A percentile compares a stretch with the other conserved stretches of the same genome.
phyloP scores from a whole-genome alignment of 2,113 vertebrate genomes.

The Lophochroa leadbeateri region DNA sequence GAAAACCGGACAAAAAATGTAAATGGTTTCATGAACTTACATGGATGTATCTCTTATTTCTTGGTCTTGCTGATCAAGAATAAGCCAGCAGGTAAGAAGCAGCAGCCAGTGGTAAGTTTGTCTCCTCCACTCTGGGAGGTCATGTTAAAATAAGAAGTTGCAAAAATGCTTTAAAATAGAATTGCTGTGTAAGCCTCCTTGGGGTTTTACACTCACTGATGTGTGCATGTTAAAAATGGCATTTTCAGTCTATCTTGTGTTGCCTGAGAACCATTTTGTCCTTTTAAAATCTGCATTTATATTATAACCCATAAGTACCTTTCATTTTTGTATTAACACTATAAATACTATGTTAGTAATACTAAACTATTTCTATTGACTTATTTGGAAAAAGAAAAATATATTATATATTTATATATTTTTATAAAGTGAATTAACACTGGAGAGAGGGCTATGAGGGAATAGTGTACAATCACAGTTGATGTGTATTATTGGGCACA shows the following conservation, averaged over 20 bases:
- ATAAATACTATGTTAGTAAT: no score
- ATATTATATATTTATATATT: no score
- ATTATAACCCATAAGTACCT: constrained; percentile 67
- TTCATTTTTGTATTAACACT: constrained; percentile 11
- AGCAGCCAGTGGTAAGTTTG: constrained; percentile 19
- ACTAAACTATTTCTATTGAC: no score
- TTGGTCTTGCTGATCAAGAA: constrained; percentile 42
- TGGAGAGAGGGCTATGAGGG: constrained; percentile 40
- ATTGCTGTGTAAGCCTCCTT: constrained; percentile 19
- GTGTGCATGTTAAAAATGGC: constrained; percentile 34
- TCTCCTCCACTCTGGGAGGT: neutral
- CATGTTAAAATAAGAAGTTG: constrained; percentile 37
- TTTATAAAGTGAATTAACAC: constrained; percentile 77
- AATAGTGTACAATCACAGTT: constrained; percentile 53
- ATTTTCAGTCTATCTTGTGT: constrained; percentile 48
- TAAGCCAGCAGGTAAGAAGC: neutral
- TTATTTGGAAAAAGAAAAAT: no score
- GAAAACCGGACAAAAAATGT: neutral
- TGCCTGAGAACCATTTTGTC: constrained; percentile 74
- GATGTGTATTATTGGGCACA: constrained; percentile 13
- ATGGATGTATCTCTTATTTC: constrained; percentile 33
- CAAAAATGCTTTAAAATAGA: constrained; percentile 63
- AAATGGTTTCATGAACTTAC: constrained; percentile 34
- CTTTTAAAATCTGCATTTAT: constrained; percentile 70
- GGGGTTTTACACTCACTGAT: constrained; percentile 31